Evolutionary conservation across 1,140 invertebrate genomes (phyloP), one percentile per base, ranked within the genome.

Genomic region (Camponotus pennsylvanicus): DNA sequence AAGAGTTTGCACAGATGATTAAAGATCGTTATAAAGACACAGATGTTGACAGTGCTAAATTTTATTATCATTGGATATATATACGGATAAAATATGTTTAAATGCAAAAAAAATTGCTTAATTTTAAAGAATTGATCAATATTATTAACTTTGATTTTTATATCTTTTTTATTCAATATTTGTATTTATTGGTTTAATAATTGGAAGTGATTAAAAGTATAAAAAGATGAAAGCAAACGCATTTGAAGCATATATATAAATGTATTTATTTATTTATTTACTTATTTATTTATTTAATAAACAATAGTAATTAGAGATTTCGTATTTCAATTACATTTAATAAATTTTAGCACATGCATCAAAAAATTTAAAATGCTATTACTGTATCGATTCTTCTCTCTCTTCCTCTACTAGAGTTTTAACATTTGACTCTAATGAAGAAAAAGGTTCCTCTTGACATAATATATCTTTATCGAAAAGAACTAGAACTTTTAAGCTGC

Each of bases 1-100:
- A 59, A 42, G 21, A 80, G 66, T 57, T 13, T 49, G 27, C n/a
- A 69, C 42, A 42, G 57, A 80, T 80, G 37, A 70, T 70, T 59
- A 80, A 70, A 42, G 21, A 59, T 52, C 15, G 67, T 11, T 13
- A 32, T 69, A 6, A 15, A 59, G 15, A 42, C 3, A 9, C n/a
- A 6, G 15, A 6, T 13, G 4, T 80, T 70, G 21, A 69, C n/a
- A 42, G 4, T 27, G 45, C 57, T 13, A 80, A 57, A 70, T 55
- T 40, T 80, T 57, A 42, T 27, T n/a, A 45, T 69, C 0, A 32
- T 42, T 67, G 4, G 18, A 18, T 34, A 27, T 27, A 11, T 27
- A 27, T 27, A 9, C 32, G 11, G 32, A n/a, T n/a, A 42, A 69
- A 55, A 70, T 8, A 69, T 57, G 11, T 18, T 52, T 1, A 13